A percentile compares a stretch with the other conserved stretches of the same genome.
These are phyloP conservation scores for Cryptoleucopteryx plumbea DNA, from an alignment of 2,113 vertebrate genomes.

Conservation along the genomic window DNA sequence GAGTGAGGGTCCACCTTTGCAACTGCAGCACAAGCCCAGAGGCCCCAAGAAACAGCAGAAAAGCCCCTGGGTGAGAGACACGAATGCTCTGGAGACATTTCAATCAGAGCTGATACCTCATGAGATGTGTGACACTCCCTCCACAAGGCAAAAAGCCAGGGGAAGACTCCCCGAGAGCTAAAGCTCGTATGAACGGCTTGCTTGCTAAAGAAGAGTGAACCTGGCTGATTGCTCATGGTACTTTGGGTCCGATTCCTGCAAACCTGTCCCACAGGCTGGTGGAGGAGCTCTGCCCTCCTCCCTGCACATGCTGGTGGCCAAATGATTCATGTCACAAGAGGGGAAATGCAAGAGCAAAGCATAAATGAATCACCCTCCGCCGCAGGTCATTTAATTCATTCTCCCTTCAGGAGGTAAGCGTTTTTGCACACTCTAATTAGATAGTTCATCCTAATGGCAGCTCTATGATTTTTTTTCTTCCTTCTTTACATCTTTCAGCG, in stretches of 20 bases:
- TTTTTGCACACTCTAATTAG: conserved; percentile 58
- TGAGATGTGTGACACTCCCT: background rate
- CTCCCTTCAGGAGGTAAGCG: conserved; percentile 20
- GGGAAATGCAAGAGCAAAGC: background rate
- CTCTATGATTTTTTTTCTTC: background rate
- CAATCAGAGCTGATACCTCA: background rate
- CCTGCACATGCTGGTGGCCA: background rate
- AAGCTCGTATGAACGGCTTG: rapidly evolving
- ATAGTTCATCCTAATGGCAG: conserved; percentile 50
- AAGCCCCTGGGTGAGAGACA: background rate
- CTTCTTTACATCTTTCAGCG: background rate
- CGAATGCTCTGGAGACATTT: background rate
- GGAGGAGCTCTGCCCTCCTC: background rate
- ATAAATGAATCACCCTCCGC: background rate
- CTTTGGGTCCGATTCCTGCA: background rate
- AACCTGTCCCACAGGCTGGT: background rate
- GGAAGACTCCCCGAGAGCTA: rapidly evolving
- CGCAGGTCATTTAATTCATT: conserved; percentile 26
- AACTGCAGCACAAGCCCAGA: background rate
- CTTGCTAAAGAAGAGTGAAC: background rate
- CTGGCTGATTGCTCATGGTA: background rate
- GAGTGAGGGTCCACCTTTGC: background rate
- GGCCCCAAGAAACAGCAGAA: background rate
- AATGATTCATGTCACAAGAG: background rate
- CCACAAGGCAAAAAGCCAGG: background rate